Evolutionary conservation across 2,113 vertebrate genomes (phyloP).

Genomic region (Lates calcarifer): DNA sequence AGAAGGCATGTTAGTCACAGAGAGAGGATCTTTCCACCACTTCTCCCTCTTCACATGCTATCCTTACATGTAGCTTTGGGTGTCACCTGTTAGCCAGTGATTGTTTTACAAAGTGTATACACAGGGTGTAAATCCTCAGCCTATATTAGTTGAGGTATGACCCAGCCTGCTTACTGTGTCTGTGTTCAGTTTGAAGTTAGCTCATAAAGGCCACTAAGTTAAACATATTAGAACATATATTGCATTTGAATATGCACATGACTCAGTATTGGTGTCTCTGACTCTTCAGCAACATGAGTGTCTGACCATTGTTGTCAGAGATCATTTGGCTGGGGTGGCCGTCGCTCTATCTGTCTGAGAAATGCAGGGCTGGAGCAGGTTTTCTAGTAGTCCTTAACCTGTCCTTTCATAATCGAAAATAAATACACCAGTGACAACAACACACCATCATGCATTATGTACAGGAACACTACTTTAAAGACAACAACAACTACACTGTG

Average conservation of each 20-base stretch:
- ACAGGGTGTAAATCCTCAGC: conserved; percentile 15
- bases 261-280: conserved; percentile 13
- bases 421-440: conserved; percentile 24
- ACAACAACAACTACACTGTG: conserved; percentile 1
- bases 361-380: neutral
- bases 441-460: conserved; percentile 25
- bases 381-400: conserved; percentile 8
- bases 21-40: conserved; percentile 4
- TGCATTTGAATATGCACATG: neutral
- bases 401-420: conserved; percentile 29
- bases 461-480: conserved; percentile 23
- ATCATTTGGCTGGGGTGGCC: neutral
- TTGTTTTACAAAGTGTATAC: neutral
- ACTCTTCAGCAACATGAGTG: neutral
- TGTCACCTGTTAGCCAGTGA: conserved; percentile 44
- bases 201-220: neutral
- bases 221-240: neutral
- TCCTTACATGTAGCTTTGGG: conserved; percentile 9
- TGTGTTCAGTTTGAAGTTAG: conserved; percentile 1
- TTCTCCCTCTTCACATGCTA: conserved; percentile 17
- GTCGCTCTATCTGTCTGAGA: neutral
- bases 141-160: neutral
- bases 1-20: neutral
- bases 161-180: neutral
- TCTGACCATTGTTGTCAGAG: conserved; percentile 22